Conservation (phyloP, 2,113 vertebrate genomes). For the Illadopsis cleaveri region DNA sequence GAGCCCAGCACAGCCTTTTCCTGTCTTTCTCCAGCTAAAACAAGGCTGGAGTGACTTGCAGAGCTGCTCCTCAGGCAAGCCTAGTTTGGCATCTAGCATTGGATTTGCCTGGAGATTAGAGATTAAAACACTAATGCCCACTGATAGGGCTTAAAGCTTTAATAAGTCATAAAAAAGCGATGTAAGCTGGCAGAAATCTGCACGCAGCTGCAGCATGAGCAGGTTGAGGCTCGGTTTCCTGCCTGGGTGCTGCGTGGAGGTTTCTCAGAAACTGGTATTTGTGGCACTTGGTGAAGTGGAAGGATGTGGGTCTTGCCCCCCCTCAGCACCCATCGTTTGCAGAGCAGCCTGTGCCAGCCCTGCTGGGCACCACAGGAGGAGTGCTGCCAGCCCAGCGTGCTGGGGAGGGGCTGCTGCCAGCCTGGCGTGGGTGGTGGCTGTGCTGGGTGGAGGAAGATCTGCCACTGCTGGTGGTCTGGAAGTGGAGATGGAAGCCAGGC, state of each 20-base stretch:
- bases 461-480: rapidly evolving
- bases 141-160: slow-evolving; percentile 46
- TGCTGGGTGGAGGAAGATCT: neutral
- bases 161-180: slow-evolving; percentile 56
- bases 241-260: neutral
- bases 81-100: neutral
- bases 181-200: slow-evolving; percentile 52
- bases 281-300: neutral
- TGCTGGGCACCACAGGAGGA: neutral
- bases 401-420: neutral
- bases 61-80: neutral
- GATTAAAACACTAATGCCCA: slow-evolving; percentile 28
- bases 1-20: neutral
- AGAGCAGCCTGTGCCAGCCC: neutral
- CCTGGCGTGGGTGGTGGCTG: rapidly evolving
- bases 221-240: slow-evolving; percentile 40
- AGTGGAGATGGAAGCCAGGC: rapidly evolving
- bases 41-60: neutral
- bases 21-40: neutral
- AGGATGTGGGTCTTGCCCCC: neutral
- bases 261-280: neutral
- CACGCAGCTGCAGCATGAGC: neutral
- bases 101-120: slow-evolving; percentile 34
- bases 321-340: neutral
- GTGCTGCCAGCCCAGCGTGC: neutral